A percentile compares a stretch with the other conserved stretches of the same genome.
Conservation (phyloP, 2,113 vertebrate genomes). For the Oriolus oriolus region DNA sequence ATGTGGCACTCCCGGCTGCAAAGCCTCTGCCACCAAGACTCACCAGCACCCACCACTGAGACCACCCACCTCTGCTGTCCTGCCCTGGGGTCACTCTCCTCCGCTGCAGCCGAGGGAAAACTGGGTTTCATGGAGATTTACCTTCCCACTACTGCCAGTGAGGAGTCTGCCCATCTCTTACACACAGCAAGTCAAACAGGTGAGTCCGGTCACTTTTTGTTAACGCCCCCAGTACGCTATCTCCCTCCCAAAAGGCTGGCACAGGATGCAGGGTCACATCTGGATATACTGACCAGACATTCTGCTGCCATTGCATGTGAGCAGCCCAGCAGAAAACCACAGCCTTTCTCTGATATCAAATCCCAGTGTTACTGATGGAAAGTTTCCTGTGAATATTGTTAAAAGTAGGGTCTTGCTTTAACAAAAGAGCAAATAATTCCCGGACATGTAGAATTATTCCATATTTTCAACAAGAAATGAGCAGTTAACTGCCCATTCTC, state of each 20-base stretch:
- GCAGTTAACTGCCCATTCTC: background rate
- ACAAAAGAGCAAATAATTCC: background rate
- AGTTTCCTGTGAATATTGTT: background rate
- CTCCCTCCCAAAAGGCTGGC: background rate
- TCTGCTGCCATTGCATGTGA: fast-evolving
- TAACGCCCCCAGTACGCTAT: background rate
- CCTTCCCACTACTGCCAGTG: background rate
- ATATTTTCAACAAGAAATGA: background rate
- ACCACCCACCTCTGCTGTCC: background rate
- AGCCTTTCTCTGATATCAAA: background rate
- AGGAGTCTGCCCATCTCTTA: background rate
- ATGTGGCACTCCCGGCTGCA: fast-evolving
- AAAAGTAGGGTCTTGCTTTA: background rate
- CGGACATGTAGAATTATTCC: background rate
- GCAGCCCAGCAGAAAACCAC: background rate
- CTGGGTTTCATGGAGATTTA: background rate
- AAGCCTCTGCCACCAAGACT: background rate
- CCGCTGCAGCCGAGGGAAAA: background rate
- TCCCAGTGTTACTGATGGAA: background rate
- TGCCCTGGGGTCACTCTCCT: background rate
- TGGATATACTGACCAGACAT: background rate
- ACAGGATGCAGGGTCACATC: background rate
- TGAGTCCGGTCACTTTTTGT: background rate
- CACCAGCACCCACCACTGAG: background rate
- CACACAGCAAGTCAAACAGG: background rate